Percentiles rank a stretch among this genome's conserved stretches.
Evolutionary conservation across 2,888 invertebrate genomes (phyloP).

Genomic region (Tortrix viridana): DNA sequence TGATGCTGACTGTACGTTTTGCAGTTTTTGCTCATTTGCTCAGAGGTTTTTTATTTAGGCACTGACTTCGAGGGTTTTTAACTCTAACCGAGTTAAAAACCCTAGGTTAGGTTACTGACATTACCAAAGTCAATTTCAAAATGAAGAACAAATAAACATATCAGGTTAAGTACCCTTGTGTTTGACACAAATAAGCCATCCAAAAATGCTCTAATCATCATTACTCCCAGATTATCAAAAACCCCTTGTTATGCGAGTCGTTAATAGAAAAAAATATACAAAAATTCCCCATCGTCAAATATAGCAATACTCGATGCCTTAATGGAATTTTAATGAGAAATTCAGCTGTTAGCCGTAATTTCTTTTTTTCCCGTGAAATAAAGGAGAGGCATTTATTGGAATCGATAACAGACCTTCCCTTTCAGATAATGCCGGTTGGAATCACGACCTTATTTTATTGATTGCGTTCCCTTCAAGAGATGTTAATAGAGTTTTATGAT

Average conservation of each 20-base stretch:
- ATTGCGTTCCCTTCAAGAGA: conserved; percentile 43
- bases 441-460: conserved; percentile 59
- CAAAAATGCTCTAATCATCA: conserved; percentile 22
- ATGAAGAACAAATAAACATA: too few species aligned
- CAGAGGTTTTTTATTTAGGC: too few species aligned
- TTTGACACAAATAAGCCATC: background rate
- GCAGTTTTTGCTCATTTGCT: too few species aligned
- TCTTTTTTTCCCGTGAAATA: conserved; percentile 60
- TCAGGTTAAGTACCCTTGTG: too few species aligned
- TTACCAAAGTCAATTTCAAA: too few species aligned
- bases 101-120: too few species aligned
- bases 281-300: conserved; percentile 30
- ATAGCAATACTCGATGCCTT: conserved; percentile 57
- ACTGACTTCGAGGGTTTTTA: too few species aligned
- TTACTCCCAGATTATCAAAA: conserved; percentile 29
- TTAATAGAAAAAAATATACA: conserved; percentile 37
- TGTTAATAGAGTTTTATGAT: conserved; percentile 40
- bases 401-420: conserved; percentile 61
- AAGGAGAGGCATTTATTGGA: conserved; percentile 65
- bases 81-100: too few species aligned
- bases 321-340: conserved; percentile 79
- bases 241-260: conserved; percentile 32
- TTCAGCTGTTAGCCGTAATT: conserved; percentile 66
- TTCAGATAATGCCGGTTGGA: conserved; percentile 57
- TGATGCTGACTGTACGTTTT: too few species aligned